Evolutionary conservation across 2,113 vertebrate species (phyloP).

Genomic region (Genyomyrus donnyi): DNA sequence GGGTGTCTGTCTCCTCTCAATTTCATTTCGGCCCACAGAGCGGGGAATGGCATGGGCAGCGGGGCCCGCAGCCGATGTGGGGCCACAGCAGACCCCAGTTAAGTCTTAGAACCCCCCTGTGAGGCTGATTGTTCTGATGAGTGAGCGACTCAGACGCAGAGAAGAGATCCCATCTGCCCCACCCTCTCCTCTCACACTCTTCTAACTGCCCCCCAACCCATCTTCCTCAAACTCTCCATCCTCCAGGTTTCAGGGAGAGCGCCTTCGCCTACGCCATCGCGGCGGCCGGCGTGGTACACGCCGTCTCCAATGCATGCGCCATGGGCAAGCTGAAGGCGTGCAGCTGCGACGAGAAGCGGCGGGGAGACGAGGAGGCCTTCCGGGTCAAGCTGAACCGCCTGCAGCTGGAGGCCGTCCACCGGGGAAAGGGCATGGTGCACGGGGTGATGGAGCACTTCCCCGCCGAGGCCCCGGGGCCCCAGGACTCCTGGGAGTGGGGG

Average conservation of each 20-base stretch:
- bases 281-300: constrained; percentile 84
- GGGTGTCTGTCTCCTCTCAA: constrained; percentile 29
- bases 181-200: neutral
- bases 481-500: constrained; percentile 98
- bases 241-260: constrained; percentile 86
- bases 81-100: neutral
- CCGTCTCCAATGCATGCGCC: constrained; percentile 90
- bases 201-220: neutral
- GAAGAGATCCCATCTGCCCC: neutral
- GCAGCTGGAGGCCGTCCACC: constrained; percentile 90
- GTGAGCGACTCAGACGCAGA: neutral
- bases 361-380: constrained; percentile 90
- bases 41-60: neutral
- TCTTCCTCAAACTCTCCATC: neutral
- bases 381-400: constrained; percentile 83
- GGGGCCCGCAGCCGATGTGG: neutral
- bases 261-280: constrained; percentile 94
- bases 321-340: constrained; percentile 92
- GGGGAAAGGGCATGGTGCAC: constrained; percentile 90
- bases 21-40: constrained; percentile 28
- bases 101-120: neutral
- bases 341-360: constrained; percentile 81
- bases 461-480: constrained; percentile 69
- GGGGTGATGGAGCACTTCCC: constrained; percentile 89
- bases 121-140: neutral